phyloP scores from a whole-genome alignment of 2,888 invertebrate genomes.

The Amiota mariae region DNA sequence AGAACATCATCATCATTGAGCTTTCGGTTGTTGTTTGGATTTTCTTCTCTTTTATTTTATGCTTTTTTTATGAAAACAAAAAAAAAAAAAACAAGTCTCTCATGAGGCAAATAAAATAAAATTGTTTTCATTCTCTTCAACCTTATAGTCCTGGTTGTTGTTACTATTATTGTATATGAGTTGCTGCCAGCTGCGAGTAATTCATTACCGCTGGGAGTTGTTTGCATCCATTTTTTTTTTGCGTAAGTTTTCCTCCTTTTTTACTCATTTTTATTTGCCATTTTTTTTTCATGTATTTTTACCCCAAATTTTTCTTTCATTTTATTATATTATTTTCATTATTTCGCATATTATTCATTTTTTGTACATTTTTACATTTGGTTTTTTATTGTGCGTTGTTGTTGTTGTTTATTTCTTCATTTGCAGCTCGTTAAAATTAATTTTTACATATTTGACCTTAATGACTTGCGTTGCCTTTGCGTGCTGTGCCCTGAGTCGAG shows the following conservation, averaged over 20 bases:
- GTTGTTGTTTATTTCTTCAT: conserved; percentile 31
- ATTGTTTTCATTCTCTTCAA: conserved; percentile 55
- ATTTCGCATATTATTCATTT: neutral
- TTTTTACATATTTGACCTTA: conserved; percentile 53
- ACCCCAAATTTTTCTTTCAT: neutral
- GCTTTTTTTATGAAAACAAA: neutral
- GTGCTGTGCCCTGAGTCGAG: neutral
- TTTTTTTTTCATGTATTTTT: conserved; percentile 8
- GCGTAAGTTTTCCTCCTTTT: neutral
- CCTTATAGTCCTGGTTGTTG: neutral
- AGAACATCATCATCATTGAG: neutral
- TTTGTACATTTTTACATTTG: neutral
- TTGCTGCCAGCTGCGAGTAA: conserved; percentile 49
- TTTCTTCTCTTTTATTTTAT: conserved; percentile 10
- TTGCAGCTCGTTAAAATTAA: conserved; percentile 44
- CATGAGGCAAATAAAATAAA: conserved; percentile 67
- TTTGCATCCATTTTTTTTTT: conserved; percentile 42
- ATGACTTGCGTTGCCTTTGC: conserved; percentile 40
- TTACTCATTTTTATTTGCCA: conserved; percentile 4
- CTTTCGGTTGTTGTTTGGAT: neutral
- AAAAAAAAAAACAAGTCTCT: conserved; percentile 56
- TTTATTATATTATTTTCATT: neutral
- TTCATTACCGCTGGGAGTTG: conserved; percentile 59
- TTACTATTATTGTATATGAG: conserved; percentile 29
- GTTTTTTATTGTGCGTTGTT: neutral